phyloP scores from a whole-genome alignment of 2,888 invertebrate species.

The Scotopteryx bipunctaria region DNA sequence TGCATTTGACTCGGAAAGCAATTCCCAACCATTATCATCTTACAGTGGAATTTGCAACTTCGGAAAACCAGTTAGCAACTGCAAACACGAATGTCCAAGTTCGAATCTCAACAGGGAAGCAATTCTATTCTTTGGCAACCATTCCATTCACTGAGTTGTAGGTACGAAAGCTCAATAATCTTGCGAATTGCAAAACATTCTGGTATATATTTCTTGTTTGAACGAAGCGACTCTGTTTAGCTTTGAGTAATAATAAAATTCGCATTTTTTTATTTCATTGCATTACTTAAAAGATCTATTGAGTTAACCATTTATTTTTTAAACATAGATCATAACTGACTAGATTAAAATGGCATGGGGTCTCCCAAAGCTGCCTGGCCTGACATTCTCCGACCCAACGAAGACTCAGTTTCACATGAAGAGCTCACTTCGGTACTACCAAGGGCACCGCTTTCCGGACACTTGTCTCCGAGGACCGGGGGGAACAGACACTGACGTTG shows the following conservation, averaged over 20 bases:
- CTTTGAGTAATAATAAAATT: too few relatives aligned
- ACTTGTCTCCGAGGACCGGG: constrained; percentile 83
- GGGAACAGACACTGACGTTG: constrained; percentile 82
- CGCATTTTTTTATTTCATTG: too few relatives aligned
- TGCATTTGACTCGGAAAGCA: constrained; percentile 25
- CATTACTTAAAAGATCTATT: too few relatives aligned
- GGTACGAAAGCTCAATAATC: constrained; percentile 16
- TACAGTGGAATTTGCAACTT: constrained; percentile 29
- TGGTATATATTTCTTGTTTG: background rate
- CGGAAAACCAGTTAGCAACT: constrained; percentile 29
- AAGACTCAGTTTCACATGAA: constrained; percentile 83
- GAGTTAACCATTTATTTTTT: too few relatives aligned
- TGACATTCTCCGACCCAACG: constrained; percentile 86
- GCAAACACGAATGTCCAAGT: constrained; percentile 29
- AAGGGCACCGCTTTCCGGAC: constrained; percentile 86
- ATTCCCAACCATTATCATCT: constrained; percentile 26
- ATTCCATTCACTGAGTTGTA: constrained; percentile 11
- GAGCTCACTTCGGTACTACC: constrained; percentile 85
- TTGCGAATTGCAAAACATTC: constrained; percentile 1
- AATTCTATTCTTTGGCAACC: constrained; percentile 26
- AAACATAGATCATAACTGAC: background rate
- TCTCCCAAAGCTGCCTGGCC: constrained; percentile 88
- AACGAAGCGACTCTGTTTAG: background rate
- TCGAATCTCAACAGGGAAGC: constrained; percentile 27
- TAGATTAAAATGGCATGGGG: constrained; percentile 76